These are phyloP conservation scores for Achlya flavicornis DNA, from an alignment of 2,888 invertebrate genomes.

Conservation along the genomic window DNA sequence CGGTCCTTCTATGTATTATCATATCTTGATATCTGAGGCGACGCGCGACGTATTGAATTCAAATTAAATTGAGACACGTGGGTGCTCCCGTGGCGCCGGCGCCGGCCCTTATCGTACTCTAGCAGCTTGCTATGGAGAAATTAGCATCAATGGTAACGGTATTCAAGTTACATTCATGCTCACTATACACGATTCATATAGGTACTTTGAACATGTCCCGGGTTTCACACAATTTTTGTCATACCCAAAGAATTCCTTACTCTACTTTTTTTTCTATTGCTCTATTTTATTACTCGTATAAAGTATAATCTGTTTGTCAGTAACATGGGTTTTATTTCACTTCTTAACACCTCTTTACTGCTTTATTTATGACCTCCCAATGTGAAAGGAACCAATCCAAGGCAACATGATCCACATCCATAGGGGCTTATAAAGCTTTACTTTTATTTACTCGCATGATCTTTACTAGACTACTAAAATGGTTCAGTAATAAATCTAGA, in stretches of 20 bases:
- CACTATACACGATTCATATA: not conserved
- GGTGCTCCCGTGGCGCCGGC: slow-evolving; percentile 57
- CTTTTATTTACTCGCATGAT: slow-evolving; percentile 5
- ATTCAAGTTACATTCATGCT: not conserved
- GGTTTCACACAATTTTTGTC: not conserved
- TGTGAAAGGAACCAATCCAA: slow-evolving; percentile 1
- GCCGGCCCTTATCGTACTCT: slow-evolving; percentile 37
- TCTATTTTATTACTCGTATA: not conserved
- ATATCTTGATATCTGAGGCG: slow-evolving; percentile 50
- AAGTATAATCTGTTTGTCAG: not conserved
- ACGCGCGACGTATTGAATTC: slow-evolving; percentile 67
- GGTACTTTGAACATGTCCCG: not conserved
- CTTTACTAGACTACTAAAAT: not conserved
- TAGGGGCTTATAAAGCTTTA: not conserved
- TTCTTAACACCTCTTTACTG: not conserved
- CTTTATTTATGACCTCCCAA: not conserved
- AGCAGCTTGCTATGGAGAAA: slow-evolving; percentile 19
- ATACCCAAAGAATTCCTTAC: not conserved
- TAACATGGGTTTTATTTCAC: not conserved
- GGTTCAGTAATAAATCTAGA: not conserved
- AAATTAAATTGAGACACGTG: slow-evolving; percentile 63
- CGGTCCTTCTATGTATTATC: slow-evolving; percentile 52
- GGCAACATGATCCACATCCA: slow-evolving; percentile 4
- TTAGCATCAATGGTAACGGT: slow-evolving; percentile 31
- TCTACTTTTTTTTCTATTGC: not conserved